phyloP scores from a whole-genome alignment of 2,113 vertebrate genomes.

The Myiozetetes cayanensis region DNA sequence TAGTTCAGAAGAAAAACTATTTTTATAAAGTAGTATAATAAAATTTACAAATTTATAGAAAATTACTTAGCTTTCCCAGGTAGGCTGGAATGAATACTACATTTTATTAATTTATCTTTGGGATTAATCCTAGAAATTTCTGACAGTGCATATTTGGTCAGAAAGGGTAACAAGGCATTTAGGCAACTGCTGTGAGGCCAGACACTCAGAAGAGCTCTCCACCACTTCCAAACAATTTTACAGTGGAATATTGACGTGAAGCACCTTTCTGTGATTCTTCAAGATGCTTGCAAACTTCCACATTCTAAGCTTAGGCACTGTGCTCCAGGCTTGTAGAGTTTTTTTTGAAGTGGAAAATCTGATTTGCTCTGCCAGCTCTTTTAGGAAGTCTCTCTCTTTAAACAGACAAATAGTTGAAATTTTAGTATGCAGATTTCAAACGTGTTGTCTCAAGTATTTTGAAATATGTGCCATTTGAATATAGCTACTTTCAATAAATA shows the following conservation, averaged over 20 bases:
- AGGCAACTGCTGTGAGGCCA: neutral
- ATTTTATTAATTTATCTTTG: neutral
- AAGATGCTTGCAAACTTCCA: neutral
- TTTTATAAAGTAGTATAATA: neutral
- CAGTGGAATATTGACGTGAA: neutral
- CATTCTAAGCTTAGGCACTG: neutral
- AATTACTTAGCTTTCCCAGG: neutral
- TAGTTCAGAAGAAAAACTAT: neutral
- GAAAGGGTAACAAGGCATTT: neutral
- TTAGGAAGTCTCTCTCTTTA: neutral
- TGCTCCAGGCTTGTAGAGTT: neutral
- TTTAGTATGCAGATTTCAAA: neutral
- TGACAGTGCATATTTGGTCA: neutral
- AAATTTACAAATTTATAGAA: neutral
- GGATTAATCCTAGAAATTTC: neutral
- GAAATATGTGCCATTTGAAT: neutral
- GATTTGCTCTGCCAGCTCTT: neutral
- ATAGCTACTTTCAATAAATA: neutral
- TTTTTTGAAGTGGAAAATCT: neutral
- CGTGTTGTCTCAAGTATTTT: rapidly evolving
- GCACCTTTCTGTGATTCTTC: neutral
- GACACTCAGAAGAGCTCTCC: neutral
- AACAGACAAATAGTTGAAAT: neutral
- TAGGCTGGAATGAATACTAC: neutral
- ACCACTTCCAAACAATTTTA: neutral